A percentile compares a stretch with the other conserved stretches of the same genome.
These are phyloP conservation scores for Drosophila equinoxialis DNA, from an alignment of 1,140 invertebrate species.

Conservation along the genomic window DNA sequence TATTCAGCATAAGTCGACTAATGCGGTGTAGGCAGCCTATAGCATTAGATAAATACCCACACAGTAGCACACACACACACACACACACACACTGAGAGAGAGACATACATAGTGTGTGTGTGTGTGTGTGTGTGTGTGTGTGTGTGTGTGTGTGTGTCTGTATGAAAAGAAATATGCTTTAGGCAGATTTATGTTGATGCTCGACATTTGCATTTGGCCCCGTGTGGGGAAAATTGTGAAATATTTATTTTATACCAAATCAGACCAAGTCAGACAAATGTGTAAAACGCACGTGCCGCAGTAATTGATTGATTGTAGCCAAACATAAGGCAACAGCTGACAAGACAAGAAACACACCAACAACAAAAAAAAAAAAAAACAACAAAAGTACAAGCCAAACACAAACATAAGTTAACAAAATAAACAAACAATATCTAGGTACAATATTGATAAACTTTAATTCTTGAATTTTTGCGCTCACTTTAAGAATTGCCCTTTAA, in stretches of 20 bases:
- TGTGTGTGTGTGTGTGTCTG: neutral
- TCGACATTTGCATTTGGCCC: constrained; percentile 56
- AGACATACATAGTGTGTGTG: neutral
- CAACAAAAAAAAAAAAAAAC: constrained; percentile 19
- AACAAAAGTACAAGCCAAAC: neutral
- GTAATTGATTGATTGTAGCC: constrained; percentile 62
- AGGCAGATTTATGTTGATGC: constrained; percentile 41
- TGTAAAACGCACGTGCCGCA: constrained; percentile 51
- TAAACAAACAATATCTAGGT: neutral
- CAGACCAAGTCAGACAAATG: constrained; percentile 38
- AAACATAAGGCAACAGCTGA: constrained; percentile 61
- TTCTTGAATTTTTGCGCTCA: neutral
- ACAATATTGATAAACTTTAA: constrained; percentile 15
- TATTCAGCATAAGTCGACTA: constrained; percentile 46
- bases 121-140: neutral
- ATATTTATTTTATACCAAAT: constrained; percentile 60
- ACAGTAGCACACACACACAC: neutral
- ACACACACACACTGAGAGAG: neutral
- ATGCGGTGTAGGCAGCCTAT: constrained; percentile 22
- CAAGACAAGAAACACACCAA: constrained; percentile 31
- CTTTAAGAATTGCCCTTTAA: constrained; percentile 4
- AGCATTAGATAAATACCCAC: constrained; percentile 17
- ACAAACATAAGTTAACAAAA: neutral
- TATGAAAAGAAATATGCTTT: constrained; percentile 4
- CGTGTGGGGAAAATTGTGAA: constrained; percentile 33